These are phyloP conservation scores for Psittacula derbiana DNA, from an alignment of 2,797 vertebrate species.

Conservation along the genomic window DNA sequence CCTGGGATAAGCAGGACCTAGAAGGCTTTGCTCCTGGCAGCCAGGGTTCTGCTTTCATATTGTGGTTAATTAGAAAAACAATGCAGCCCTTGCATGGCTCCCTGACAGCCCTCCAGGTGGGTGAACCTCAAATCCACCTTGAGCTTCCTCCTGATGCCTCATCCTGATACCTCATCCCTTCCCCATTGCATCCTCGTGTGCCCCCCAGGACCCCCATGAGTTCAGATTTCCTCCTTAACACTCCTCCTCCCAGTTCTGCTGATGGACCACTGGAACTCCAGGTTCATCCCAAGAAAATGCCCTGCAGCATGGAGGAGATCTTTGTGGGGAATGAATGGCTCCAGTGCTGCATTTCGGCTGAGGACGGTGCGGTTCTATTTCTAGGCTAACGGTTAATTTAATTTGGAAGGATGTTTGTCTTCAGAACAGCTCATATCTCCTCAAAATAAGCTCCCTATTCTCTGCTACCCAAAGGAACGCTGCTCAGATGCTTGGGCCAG, in stretches of 20 bases:
- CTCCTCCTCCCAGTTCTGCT: not conserved
- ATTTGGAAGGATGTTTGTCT: not conserved
- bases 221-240: not conserved
- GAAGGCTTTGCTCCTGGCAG: conserved; percentile 30
- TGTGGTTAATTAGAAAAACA: conserved; percentile 7
- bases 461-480: not conserved
- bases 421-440: not conserved
- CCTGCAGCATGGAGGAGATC: not conserved
- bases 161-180: conserved; percentile 5
- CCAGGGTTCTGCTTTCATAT: conserved; percentile 66
- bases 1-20: conserved; percentile 32
- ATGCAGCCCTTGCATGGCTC: not conserved
- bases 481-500: not conserved
- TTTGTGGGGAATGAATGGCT: not conserved
- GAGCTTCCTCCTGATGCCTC: not conserved
- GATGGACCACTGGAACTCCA: not conserved
- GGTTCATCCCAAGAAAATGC: not conserved
- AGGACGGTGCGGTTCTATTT: not conserved
- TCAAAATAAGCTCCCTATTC: not conserved
- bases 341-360: not conserved
- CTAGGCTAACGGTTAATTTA: not conserved
- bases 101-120: not conserved
- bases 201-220: not conserved
- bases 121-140: not conserved
- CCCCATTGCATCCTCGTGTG: not conserved